A percentile compares a stretch with the other conserved stretches of the same genome.
phyloP scores from a whole-genome alignment of 2,113 vertebrate species.

The Serinus canaria region DNA sequence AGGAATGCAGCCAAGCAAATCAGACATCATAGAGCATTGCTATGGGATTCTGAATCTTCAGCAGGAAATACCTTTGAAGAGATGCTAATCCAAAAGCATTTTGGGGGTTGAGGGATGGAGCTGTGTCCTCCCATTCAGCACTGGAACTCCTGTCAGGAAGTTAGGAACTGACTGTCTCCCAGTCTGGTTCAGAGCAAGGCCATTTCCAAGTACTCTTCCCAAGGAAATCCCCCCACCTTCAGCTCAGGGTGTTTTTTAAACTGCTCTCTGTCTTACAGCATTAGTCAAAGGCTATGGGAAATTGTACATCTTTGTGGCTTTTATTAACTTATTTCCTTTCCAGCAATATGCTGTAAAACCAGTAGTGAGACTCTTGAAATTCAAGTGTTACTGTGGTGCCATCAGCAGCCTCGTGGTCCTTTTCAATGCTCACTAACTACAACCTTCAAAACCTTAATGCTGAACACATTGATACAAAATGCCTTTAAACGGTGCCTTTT shows the following conservation, averaged over 20 bases:
- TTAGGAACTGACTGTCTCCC: background rate
- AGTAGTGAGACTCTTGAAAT: background rate
- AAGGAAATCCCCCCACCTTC: slow-evolving; percentile 58
- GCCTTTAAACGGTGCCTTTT: background rate
- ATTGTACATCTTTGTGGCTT: slow-evolving; percentile 32
- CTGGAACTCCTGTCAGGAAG: background rate
- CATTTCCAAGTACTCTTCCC: background rate
- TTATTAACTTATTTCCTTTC: slow-evolving; percentile 53
- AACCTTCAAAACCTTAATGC: background rate
- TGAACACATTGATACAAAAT: background rate
- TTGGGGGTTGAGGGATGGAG: background rate
- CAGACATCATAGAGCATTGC: background rate
- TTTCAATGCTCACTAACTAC: background rate
- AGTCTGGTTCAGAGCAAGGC: background rate
- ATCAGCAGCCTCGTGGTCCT: background rate
- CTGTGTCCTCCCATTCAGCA: background rate
- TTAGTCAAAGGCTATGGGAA: slow-evolving; percentile 56
- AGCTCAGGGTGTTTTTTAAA: background rate
- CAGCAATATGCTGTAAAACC: background rate
- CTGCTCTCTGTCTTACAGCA: background rate
- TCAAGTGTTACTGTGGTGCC: background rate
- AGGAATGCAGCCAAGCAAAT: background rate
- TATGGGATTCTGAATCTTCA: background rate
- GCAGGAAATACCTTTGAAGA: background rate
- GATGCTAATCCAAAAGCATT: background rate